Conservation (phyloP, 2,888 invertebrate genomes). For the Lasioglossum pauxillum region DNA sequence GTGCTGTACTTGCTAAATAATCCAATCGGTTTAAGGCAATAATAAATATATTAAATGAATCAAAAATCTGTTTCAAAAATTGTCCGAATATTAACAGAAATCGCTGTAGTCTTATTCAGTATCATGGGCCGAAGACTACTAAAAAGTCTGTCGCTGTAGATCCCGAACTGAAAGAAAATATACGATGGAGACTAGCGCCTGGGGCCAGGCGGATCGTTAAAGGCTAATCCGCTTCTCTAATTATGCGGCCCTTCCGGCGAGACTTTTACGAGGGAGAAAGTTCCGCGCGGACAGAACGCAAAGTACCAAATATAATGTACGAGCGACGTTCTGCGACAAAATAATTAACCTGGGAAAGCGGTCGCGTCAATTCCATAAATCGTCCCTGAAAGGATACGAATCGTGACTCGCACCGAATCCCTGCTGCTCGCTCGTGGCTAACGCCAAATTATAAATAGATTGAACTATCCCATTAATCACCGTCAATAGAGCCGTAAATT, state of each 20-base stretch:
- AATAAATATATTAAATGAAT: no score
- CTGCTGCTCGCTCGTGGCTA: constrained; percentile 32
- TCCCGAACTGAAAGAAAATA: constrained; percentile 15
- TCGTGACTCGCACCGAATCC: constrained; percentile 26
- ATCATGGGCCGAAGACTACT: neutral
- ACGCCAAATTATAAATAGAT: constrained; percentile 68
- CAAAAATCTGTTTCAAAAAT: no score
- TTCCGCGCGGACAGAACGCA: neutral
- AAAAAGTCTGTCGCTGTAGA: neutral
- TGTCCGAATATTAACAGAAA: neutral
- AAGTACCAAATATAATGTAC: constrained; percentile 24
- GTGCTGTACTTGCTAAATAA: no score
- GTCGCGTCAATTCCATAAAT: constrained; percentile 53
- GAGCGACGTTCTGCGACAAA: constrained; percentile 38
- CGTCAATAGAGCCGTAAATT: constrained; percentile 70
- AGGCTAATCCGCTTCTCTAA: constrained; percentile 39
- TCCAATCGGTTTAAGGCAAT: no score
- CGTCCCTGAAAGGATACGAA: constrained; percentile 25
- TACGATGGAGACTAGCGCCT: constrained; percentile 5
- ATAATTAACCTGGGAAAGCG: constrained; percentile 49
- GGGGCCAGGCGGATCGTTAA: constrained; percentile 20
- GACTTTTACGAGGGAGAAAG: constrained; percentile 41
- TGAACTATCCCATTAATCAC: constrained; percentile 69
- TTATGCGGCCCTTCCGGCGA: constrained; percentile 31
- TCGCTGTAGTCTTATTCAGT: neutral